phyloP scores from a whole-genome alignment of 2,113 vertebrate species.

The Sylvicapra grimmia region DNA sequence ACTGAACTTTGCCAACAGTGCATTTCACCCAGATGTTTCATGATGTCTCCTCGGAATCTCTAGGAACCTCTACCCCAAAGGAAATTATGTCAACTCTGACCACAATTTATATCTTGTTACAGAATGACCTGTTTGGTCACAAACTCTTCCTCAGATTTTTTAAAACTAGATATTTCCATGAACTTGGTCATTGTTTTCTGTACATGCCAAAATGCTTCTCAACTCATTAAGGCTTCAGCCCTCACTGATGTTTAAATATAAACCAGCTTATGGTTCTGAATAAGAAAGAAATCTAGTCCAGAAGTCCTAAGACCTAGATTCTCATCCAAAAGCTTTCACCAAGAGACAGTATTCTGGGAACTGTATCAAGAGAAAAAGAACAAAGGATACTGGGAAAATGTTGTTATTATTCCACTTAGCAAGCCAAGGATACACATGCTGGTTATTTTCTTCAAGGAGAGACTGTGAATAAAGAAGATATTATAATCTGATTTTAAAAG shows the following conservation, averaged over 20 bases:
- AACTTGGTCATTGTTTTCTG: background rate
- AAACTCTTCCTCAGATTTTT: background rate
- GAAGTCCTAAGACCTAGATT: slow-evolving; percentile 22
- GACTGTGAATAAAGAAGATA: slow-evolving; percentile 31
- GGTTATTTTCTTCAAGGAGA: background rate
- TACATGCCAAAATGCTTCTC: background rate
- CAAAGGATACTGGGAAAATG: background rate
- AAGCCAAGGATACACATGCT: background rate
- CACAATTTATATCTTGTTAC: background rate
- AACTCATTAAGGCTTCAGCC: background rate
- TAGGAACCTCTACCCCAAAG: background rate
- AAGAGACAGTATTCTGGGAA: slow-evolving; percentile 28
- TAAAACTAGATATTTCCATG: background rate
- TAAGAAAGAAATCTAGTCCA: slow-evolving; percentile 24
- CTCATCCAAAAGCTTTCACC: background rate
- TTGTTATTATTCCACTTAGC: background rate
- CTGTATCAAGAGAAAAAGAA: background rate
- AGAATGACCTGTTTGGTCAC: background rate
- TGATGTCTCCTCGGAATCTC: background rate
- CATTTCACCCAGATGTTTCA: background rate
- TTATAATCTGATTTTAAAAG: background rate
- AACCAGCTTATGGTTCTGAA: background rate
- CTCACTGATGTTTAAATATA: background rate
- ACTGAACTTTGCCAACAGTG: background rate
- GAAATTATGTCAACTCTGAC: background rate